Evolutionary conservation across 2,113 vertebrate species (phyloP).

Genomic region (Xiphias gladius): DNA sequence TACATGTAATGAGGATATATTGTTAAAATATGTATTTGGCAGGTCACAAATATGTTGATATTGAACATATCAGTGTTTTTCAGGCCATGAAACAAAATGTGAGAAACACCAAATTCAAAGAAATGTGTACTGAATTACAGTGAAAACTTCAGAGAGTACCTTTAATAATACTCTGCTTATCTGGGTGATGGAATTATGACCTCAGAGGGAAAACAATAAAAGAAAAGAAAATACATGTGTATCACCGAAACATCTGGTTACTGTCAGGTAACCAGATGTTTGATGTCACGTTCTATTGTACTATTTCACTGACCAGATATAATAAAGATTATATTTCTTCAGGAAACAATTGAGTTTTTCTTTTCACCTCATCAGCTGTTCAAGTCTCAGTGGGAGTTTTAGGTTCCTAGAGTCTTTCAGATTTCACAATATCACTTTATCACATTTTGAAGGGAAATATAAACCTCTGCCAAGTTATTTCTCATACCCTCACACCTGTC

Average conservation of each 20-base stretch:
- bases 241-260: constrained; percentile 46
- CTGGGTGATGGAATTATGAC: background rate
- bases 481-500: constrained; percentile 52
- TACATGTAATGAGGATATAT: too few relatives aligned
- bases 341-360: constrained; percentile 12
- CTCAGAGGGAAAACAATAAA: background rate
- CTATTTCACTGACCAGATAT: background rate
- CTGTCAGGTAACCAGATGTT: constrained; percentile 19
- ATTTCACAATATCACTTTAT: constrained; percentile 30
- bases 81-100: background rate
- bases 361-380: constrained; percentile 40
- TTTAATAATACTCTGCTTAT: constrained; percentile 7
- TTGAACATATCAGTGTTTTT: too few relatives aligned
- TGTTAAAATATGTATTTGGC: too few relatives aligned
- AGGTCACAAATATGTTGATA: too few relatives aligned
- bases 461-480: constrained; percentile 36
- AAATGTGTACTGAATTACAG: too few relatives aligned
- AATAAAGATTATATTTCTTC: background rate
- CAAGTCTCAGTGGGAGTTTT: constrained; percentile 41
- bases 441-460: constrained; percentile 14
- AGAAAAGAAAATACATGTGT: background rate
- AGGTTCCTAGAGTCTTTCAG: constrained; percentile 41
- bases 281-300: background rate
- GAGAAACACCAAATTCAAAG: too few relatives aligned
- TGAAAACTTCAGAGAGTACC: fast-evolving